Evolutionary conservation across 2,888 invertebrate species (phyloP).

Genomic region (Syritta pipiens): DNA sequence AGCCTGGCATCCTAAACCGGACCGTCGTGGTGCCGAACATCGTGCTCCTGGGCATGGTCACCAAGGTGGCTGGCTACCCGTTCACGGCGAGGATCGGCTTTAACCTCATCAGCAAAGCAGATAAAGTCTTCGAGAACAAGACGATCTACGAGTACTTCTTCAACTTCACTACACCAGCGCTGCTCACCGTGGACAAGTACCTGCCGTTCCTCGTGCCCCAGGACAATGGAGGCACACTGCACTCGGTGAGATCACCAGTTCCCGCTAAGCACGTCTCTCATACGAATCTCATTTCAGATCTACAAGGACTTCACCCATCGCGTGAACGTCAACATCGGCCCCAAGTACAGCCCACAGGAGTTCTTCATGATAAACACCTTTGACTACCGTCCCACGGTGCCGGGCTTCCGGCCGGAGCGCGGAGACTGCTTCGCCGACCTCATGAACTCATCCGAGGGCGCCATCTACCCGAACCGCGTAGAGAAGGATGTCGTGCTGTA

Average conservation of each 20-base stretch:
- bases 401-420: constrained; percentile 79
- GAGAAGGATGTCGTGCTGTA: constrained; percentile 81
- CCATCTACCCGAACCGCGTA: constrained; percentile 82
- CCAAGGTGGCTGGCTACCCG: constrained; percentile 81
- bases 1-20: constrained; percentile 80
- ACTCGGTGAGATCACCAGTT: constrained; percentile 9
- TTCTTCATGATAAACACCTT: constrained; percentile 84
- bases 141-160: constrained; percentile 84
- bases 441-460: constrained; percentile 84
- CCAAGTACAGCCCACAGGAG: constrained; percentile 81
- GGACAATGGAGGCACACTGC: constrained; percentile 78
- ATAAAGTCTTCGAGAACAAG: constrained; percentile 80
- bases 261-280: too few species aligned
- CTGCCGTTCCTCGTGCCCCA: constrained; percentile 83
- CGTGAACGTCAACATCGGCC: constrained; percentile 83
- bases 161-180: constrained; percentile 84
- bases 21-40: constrained; percentile 79
- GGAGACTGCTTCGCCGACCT: constrained; percentile 82
- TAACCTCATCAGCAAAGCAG: constrained; percentile 80
- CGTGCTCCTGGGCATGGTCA: constrained; percentile 81
- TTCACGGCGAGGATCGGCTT: constrained; percentile 81
- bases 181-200: constrained; percentile 81
- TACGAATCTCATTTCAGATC: constrained; percentile 79
- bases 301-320: constrained; percentile 83
- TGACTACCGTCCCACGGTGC: constrained; percentile 81